Base-by-base conservation (phyloP, 1,140 invertebrate species). In the Limonius californicus region DNA sequence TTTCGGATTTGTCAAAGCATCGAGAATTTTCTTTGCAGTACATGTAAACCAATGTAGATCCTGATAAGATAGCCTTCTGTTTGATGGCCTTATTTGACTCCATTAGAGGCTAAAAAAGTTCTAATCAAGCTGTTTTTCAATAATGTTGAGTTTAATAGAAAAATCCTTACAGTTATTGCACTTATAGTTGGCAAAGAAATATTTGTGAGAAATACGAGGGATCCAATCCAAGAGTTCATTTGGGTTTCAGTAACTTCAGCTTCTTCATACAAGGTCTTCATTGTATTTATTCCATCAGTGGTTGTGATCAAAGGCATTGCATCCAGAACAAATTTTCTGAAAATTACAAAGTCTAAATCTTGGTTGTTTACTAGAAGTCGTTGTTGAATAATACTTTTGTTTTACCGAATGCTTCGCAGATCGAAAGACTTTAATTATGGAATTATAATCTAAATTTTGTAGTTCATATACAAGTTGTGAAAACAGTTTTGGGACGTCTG, bases 221-320 rank as follows among this genome's bases (percentile, higher is more conserved):
- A 78, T 0, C 80, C 81, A 2, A 88, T 65, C 85, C 86, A 89
- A 18, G 79, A 79, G 12, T 81, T 77, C 4, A 78, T 75, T 18
- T 76, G 81, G 0, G 77, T 70, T 1, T 77, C 70, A 23, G 75
- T 67, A 0, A 87, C 72, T 12, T 77, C 71, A 50, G 76, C 75
- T 3, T 78, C 77, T 7, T 84, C 77, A 62, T 88, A 81, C 8
- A 87, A 66, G 65, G 87, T 78, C 23, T 78, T 80, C 81, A 88
- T 86, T 12, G 87, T 70, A 4, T 70, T 77, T 1, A 87, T 77
- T 0, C 84, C 81, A 0, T 80, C 80, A 12, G 79, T 79, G 8
- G 81, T 87, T 20, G 81, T 80, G 15, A 86, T 74, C 67, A 81
- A 83, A 7, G 85, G 84, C 3, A 89, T 69, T 11, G 85, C 83